Evolutionary conservation across 2,888 invertebrate genomes (phyloP).

Genomic region (Caenorhabditis sp.): DNA sequence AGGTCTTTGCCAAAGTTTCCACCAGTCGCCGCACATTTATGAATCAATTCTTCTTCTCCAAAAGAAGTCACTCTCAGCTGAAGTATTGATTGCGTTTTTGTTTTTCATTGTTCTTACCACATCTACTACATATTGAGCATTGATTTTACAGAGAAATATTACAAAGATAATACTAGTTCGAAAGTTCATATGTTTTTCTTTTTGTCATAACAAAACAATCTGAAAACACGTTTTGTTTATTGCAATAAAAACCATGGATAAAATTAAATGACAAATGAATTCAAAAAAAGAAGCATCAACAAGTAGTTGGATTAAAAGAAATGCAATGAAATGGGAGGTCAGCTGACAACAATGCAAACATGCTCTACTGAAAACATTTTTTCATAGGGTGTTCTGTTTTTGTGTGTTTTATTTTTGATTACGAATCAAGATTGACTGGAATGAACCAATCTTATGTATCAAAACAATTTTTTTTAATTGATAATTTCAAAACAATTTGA

Average conservation of each 20-base stretch:
- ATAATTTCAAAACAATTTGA: too few relatives aligned
- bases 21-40: conserved; percentile 79
- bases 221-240: too few relatives aligned
- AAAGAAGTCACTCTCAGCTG: conserved; percentile 68
- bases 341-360: conserved; percentile 51
- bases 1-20: conserved; percentile 80
- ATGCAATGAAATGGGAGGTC: conserved; percentile 20
- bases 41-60: conserved; percentile 63
- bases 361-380: conserved; percentile 39
- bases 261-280: too few relatives aligned
- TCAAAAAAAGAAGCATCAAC: too few relatives aligned
- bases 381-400: background rate
- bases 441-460: too few relatives aligned
- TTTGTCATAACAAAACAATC: too few relatives aligned
- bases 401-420: background rate
- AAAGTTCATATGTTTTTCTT: too few relatives aligned
- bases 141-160: conserved; percentile 15
- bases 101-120: too few relatives aligned
- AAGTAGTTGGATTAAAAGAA: background rate
- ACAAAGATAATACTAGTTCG: conserved; percentile 22
- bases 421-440: too few relatives aligned
- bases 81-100: conserved; percentile 15
- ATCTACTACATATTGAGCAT: conserved; percentile 68
- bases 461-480: too few relatives aligned
- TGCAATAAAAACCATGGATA: too few relatives aligned